A percentile compares a stretch with the other conserved stretches of the same genome.
phyloP scores from a whole-genome alignment of 1,140 invertebrate genomes.

The Drosophila sproati region DNA sequence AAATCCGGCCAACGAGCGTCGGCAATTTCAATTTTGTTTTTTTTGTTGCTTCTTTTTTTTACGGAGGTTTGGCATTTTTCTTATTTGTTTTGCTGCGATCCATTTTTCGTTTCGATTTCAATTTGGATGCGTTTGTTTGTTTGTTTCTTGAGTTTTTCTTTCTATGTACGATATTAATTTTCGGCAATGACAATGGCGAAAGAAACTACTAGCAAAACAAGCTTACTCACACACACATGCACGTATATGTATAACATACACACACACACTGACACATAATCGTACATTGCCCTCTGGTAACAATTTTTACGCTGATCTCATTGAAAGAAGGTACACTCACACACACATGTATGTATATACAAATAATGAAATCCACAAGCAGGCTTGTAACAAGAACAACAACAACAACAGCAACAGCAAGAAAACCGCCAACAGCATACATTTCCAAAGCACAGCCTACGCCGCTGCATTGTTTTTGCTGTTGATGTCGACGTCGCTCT shows the following conservation, averaged over 20 bases:
- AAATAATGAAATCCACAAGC: slow-evolving; percentile 48
- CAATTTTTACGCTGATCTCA: slow-evolving; percentile 72
- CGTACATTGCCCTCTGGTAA: slow-evolving; percentile 72
- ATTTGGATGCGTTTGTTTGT: slow-evolving; percentile 54
- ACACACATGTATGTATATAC: background rate
- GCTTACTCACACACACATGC: slow-evolving; percentile 5
- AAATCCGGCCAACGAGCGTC: slow-evolving; percentile 31
- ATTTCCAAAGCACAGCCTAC: slow-evolving; percentile 46
- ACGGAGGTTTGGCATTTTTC: slow-evolving; percentile 50
- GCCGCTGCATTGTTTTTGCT: slow-evolving; percentile 44
- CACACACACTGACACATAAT: slow-evolving; percentile 49
- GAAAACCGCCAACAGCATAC: slow-evolving; percentile 43
- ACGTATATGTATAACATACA: slow-evolving; percentile 8
- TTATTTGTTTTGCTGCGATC: slow-evolving; percentile 23
- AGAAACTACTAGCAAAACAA: slow-evolving; percentile 10
- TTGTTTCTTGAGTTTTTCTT: slow-evolving; percentile 28
- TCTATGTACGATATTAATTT: slow-evolving; percentile 19
- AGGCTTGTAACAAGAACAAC: slow-evolving; percentile 46
- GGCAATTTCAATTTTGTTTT: slow-evolving; percentile 34
- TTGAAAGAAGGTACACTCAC: slow-evolving; percentile 62
- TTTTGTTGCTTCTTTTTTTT: slow-evolving; percentile 23
- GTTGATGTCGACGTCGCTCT: slow-evolving; percentile 21
- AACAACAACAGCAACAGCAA: slow-evolving; percentile 23
- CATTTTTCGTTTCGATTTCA: slow-evolving; percentile 9
- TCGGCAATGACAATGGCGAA: slow-evolving; percentile 17